Percentiles rank a stretch among this genome's conserved stretches.
Conservation (phyloP, 2,888 invertebrate species). For the Apamea crenata region DNA sequence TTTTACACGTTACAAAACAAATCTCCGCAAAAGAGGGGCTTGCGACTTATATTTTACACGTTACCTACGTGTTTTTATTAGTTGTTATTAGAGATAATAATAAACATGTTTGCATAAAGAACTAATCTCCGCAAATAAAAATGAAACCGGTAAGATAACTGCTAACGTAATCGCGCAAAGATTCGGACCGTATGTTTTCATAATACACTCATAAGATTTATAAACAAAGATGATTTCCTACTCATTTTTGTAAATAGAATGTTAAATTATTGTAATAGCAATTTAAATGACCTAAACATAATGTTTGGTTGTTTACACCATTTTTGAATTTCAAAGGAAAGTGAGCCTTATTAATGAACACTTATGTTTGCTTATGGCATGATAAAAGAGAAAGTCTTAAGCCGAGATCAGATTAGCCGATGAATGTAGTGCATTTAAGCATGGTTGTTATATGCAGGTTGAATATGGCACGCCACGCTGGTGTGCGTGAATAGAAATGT, state of each 20-base stretch:
- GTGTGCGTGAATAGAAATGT: neutral
- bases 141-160: neutral
- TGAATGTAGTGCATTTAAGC: slow-evolving; percentile 17
- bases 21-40: no score
- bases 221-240: neutral
- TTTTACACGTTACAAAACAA: no score
- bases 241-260: slow-evolving; percentile 5
- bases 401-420: slow-evolving; percentile 2
- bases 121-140: slow-evolving; percentile 2
- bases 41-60: no score
- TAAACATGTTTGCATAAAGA: neutral
- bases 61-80: no score
- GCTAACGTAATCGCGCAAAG: neutral
- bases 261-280: neutral
- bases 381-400: slow-evolving; percentile 26
- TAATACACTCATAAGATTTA: neutral
- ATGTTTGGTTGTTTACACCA: neutral
- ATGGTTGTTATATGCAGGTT: neutral
- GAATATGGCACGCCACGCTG: neutral
- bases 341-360: slow-evolving; percentile 10
- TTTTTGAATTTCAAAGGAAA: slow-evolving; percentile 1
- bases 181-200: slow-evolving; percentile 38
- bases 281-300: slow-evolving; percentile 11
- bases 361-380: slow-evolving; percentile 10
- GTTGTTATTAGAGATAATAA: no score